Evolutionary conservation across 1,140 invertebrate species (phyloP).

Genomic region (Thaumatotibia leucotreta): DNA sequence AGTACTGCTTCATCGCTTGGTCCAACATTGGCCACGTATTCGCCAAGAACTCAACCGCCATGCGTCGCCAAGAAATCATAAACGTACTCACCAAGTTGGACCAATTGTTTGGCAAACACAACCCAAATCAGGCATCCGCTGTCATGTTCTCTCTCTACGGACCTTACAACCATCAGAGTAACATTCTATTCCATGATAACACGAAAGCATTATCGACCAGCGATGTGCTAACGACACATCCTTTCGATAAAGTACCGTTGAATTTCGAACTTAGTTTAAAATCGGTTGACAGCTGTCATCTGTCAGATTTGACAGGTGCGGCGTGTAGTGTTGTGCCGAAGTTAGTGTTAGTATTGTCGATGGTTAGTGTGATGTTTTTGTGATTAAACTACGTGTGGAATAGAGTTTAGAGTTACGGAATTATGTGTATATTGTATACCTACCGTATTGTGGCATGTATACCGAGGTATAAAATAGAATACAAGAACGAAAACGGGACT

Average conservation of each 20-base stretch:
- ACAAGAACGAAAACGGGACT: too few relatives aligned
- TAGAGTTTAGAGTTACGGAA: background rate
- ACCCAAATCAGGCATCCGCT: slow-evolving; percentile 76
- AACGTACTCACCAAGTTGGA: slow-evolving; percentile 82
- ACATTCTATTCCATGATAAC: slow-evolving; percentile 83
- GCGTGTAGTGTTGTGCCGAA: background rate
- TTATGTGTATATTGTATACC: too few relatives aligned
- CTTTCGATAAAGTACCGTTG: slow-evolving; percentile 48
- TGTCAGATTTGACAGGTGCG: slow-evolving; percentile 3
- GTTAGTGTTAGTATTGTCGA: background rate
- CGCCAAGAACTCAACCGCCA: slow-evolving; percentile 74
- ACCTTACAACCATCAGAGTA: slow-evolving; percentile 77
- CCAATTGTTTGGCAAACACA: slow-evolving; percentile 80
- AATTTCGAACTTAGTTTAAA: slow-evolving; percentile 48
- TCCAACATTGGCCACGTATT: slow-evolving; percentile 81
- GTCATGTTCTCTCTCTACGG: slow-evolving; percentile 82
- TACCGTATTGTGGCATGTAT: too few relatives aligned
- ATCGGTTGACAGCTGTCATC: background rate
- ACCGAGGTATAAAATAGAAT: too few relatives aligned
- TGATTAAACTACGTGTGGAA: background rate
- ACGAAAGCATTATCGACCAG: slow-evolving; percentile 74
- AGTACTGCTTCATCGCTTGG: slow-evolving; percentile 84
- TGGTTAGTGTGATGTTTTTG: background rate
- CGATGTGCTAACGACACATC: slow-evolving; percentile 58
- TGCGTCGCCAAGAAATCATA: slow-evolving; percentile 80